phyloP scores from a whole-genome alignment of 2,888 invertebrate genomes.

The Lissocephala sabroskyi region DNA sequence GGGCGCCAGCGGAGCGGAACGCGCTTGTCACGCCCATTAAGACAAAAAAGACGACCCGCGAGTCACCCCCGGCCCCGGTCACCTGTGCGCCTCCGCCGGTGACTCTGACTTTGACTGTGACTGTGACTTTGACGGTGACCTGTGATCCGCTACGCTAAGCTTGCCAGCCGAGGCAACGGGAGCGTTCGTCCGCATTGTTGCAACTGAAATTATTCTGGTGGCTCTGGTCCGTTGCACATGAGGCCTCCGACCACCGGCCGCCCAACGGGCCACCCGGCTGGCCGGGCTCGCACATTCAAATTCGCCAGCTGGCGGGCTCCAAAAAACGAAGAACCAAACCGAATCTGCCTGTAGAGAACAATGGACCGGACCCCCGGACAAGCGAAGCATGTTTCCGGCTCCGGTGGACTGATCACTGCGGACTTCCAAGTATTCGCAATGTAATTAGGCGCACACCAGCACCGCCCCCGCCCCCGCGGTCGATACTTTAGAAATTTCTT shows the following conservation, averaged over 20 bases:
- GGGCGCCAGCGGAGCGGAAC: constrained; percentile 58
- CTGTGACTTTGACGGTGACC: constrained; percentile 19
- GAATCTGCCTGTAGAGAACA: background rate
- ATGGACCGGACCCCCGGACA: too few relatives aligned
- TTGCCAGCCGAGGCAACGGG: constrained; percentile 44
- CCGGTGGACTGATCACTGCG: background rate
- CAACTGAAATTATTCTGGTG: constrained; percentile 46
- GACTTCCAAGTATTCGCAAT: constrained; percentile 49
- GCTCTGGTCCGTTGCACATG: constrained; percentile 50
- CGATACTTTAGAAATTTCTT: constrained; percentile 25
- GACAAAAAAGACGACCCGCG: too few relatives aligned
- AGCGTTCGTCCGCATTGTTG: constrained; percentile 17
- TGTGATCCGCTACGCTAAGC: constrained; percentile 35
- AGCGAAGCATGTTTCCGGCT: constrained; percentile 64
- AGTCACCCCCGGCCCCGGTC: background rate
- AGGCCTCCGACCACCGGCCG: too few relatives aligned
- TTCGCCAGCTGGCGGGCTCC: constrained; percentile 10
- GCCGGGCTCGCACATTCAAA: constrained; percentile 42
- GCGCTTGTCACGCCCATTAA: constrained; percentile 66
- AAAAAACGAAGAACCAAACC: background rate
- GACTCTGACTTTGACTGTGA: background rate
- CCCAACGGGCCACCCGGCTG: too few relatives aligned
- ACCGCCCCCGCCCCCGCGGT: constrained; percentile 4
- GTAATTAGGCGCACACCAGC: constrained; percentile 34
- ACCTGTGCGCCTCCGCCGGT: background rate